These are phyloP conservation scores for Heloderma charlesbogerti DNA, from an alignment of 2,113 vertebrate genomes.

Conservation along the genomic window DNA sequence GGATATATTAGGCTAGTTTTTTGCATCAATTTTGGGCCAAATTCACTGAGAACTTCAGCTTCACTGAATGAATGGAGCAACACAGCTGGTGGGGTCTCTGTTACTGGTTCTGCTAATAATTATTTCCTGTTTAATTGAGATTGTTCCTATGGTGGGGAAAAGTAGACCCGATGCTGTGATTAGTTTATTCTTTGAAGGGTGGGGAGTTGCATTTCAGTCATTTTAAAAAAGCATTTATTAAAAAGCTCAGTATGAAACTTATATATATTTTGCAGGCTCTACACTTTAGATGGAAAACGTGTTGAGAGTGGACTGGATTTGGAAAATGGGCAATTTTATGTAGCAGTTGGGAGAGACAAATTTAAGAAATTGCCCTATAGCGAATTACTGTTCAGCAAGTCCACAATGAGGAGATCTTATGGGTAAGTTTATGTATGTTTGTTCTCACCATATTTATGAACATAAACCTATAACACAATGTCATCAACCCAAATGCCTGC, in stretches of 20 bases:
- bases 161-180: not conserved
- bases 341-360: slow-evolving; percentile 93
- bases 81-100: not conserved
- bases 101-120: not conserved
- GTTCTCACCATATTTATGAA: not conserved
- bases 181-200: not conserved
- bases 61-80: not conserved
- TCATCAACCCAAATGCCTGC: not conserved
- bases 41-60: not conserved
- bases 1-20: not conserved
- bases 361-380: slow-evolving; percentile 92
- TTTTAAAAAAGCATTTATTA: not conserved
- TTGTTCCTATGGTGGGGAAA: not conserved
- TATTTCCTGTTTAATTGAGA: not conserved
- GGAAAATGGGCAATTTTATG: slow-evolving; percentile 93
- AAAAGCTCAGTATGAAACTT: not conserved
- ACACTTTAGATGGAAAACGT: slow-evolving; percentile 87
- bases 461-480: not conserved
- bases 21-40: not conserved
- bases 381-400: slow-evolving; percentile 88
- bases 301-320: slow-evolving; percentile 86
- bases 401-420: slow-evolving; percentile 78
- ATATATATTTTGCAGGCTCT: slow-evolving; percentile 82
- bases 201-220: not conserved
- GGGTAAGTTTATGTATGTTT: slow-evolving; percentile 78